Evolutionary conservation across 2,113 vertebrate species (phyloP), one percentile per base, ranked within the genome.

Genomic region (Protomyctophum bolini): DNA sequence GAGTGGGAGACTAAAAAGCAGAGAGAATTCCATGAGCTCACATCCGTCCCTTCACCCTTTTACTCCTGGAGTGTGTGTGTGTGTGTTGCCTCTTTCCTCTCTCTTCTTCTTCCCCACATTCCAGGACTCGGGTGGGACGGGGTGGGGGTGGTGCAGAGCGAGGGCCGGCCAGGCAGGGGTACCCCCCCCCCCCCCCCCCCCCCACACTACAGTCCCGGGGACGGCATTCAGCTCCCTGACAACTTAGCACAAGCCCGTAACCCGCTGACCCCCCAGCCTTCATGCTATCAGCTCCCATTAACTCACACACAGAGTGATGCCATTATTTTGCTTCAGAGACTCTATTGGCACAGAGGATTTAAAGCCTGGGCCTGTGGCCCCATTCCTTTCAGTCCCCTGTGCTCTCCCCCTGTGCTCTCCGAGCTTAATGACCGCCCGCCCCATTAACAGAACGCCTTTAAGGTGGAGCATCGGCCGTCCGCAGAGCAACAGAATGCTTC

Each of bases 191-290:
- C 77, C 75, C 68, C 6, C 56, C 63, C 83, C 68, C 79, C 21
- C 55, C 84, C 87, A 82, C 72, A 72, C 91, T 83, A 82, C 75
- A 65, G 91, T 86, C 91, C 88, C 63, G 8, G 77, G 91, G 87
- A 90, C 66, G 11, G 93, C 92, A 94, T 94, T 95, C 92, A 95
- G 95, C 94, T 97, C 94, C 91, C 94, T 96, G 93, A 95, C 94
- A 95, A 93, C 88, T 82, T 88, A 92, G 92, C 90, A 79, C 86
- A 90, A 90, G 91, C 92, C 92, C 0, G 72, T 51, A 92, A 92
- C 93, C 95, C 62, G 77, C 86, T 93, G 93, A 95, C 94, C 95
- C 91, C 84, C 76, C 86, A 82, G 91, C 91, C 94, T 95, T 92
- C 82, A 91, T 91, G 92, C 95, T 94, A 94, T 97, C 96, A 92